Base-by-base conservation (phyloP, 2,888 invertebrate genomes). In the Drosophila kambysellisi region DNA sequence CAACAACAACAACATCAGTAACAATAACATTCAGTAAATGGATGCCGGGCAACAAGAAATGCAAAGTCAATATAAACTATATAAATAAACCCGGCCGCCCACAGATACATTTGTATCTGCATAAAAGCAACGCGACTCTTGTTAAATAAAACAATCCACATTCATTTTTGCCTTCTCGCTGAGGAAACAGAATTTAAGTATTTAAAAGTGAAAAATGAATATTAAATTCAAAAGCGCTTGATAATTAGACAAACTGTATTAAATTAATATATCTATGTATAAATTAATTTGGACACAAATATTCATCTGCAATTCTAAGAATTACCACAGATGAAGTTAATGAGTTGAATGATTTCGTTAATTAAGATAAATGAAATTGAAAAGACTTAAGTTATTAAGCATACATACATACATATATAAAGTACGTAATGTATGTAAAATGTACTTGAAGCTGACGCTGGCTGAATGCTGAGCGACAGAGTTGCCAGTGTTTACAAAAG, bases 11-110 rank as follows among this genome's bases (percentile, higher is more conserved):
- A 54, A 15, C 12, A 43, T 37, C 37, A 50, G 25, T 29, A 64
- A 57, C 52, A 53, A 33, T 33, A 65, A 41, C 35, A 50, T 30
- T 12, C 12, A 29, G 32, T 35, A 72, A 72, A 65, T 63, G 63
- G 20, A 29, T 29, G 64, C 11, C 29, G 20, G 60, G 32, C 30
- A 53, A 37, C 20, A 54, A 53, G 35, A 70, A 53, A 50, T 35
- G 30, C 35, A 58, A 43, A 63, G 48, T 53, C 58, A 48, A 72
- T 59, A 61, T 50, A 35, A 78, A 64, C 41, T 68, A 58, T 64
- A 57, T 60, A 78, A 78, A 76, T 76, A 76, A 77, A 64, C 52
- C 72, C 8, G 51, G 50, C 32, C 52, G 29, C 30, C 30, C 53
- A 56, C n/a, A 29, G 54, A 39, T 56, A n/a, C n/a, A 56, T 56